Percentiles rank a stretch among this genome's conserved stretches.
These are phyloP conservation scores for Channa argus DNA, from an alignment of 2,113 vertebrate species.

Conservation along the genomic window DNA sequence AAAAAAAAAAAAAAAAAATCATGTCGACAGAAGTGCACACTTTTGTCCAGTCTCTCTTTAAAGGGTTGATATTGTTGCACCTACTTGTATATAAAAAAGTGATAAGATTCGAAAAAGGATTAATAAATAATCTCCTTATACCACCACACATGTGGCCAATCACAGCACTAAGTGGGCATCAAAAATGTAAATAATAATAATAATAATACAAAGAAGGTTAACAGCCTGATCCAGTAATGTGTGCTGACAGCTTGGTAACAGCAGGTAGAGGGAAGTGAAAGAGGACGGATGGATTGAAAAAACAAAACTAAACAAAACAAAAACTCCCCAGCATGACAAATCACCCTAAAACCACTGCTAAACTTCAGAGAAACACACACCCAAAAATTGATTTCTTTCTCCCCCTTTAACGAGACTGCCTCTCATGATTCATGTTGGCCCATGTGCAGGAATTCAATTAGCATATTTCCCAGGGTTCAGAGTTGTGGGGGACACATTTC, in stretches of 20 bases:
- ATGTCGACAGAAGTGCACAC: neutral
- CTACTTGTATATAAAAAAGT: neutral
- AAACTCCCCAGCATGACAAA: neutral
- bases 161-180: neutral
- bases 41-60: neutral
- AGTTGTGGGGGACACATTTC: conserved; percentile 31
- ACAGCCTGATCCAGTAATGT: conserved; percentile 25
- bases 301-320: conserved; percentile 31
- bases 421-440: conserved; percentile 75
- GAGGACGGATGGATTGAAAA: conserved; percentile 47
- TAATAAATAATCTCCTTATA: neutral
- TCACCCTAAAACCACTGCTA: conserved; percentile 46
- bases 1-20: no score
- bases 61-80: neutral
- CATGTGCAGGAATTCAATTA: conserved; percentile 66
- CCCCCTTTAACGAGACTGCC: conserved; percentile 76
- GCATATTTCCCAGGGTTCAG: conserved; percentile 56
- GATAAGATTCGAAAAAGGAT: neutral
- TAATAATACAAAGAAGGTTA: conserved; percentile 13
- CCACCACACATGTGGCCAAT: neutral
- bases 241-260: conserved; percentile 40
- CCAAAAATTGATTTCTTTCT: conserved; percentile 74
- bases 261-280: conserved; percentile 32
- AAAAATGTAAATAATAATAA: conserved; percentile 20
- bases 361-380: conserved; percentile 61